Conservation (phyloP, 1,140 invertebrate species). For the Scaptomyza graminum region DNA sequence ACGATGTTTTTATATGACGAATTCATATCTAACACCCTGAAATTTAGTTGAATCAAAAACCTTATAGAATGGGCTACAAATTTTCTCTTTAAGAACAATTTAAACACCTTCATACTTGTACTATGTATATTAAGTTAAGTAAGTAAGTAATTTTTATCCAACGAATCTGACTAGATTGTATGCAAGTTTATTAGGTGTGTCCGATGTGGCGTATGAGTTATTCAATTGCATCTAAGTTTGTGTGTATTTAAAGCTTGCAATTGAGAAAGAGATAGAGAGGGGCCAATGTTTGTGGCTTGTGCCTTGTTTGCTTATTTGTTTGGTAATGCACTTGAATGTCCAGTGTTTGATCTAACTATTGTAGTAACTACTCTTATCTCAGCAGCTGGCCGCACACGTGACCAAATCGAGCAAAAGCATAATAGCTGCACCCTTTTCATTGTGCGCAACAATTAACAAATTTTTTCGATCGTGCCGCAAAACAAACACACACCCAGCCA, state of each 20-base stretch:
- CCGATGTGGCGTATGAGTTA: slow-evolving; percentile 34
- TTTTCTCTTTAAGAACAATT: no score
- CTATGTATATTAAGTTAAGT: no score
- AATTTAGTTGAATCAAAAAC: no score
- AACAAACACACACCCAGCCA: not conserved
- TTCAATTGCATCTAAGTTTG: not conserved
- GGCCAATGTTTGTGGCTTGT: not conserved
- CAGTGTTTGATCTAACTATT: slow-evolving; percentile 39
- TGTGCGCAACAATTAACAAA: slow-evolving; percentile 65
- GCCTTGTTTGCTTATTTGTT: slow-evolving; percentile 10
- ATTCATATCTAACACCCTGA: no score
- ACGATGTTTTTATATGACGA: no score
- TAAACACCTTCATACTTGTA: no score
- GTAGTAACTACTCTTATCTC: slow-evolving; percentile 52
- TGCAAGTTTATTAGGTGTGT: slow-evolving; percentile 41
- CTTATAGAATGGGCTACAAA: no score
- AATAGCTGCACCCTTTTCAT: slow-evolving; percentile 70
- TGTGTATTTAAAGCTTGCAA: not conserved
- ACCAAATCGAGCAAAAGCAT: slow-evolving; percentile 54
- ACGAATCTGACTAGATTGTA: slow-evolving; percentile 2
- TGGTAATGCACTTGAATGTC: slow-evolving; percentile 60
- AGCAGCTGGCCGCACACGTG: slow-evolving; percentile 66
- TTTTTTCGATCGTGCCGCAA: slow-evolving; percentile 61
- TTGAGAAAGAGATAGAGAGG: no score
- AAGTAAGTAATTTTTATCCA: not conserved